Evolutionary conservation across 2,888 invertebrate genomes (phyloP).

Genomic region (Philhelius pedissequus): DNA sequence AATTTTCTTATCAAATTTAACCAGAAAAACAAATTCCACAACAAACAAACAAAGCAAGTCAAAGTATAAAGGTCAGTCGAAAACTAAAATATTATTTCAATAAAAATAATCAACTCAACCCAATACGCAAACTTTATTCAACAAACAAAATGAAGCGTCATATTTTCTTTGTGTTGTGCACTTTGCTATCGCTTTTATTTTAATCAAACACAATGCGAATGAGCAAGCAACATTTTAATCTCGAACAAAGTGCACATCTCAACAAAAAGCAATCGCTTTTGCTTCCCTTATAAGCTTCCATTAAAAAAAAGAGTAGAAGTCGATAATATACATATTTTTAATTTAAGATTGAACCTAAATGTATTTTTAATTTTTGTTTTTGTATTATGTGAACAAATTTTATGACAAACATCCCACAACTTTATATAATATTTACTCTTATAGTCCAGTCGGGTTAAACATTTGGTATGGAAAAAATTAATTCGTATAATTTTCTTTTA

Average conservation of each 20-base stretch:
- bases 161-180: slow-evolving; percentile 16
- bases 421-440: too few species aligned
- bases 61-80: slow-evolving; percentile 27
- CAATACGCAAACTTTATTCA: background rate
- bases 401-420: background rate
- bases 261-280: background rate
- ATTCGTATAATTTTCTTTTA: too few species aligned
- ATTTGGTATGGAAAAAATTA: too few species aligned
- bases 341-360: background rate
- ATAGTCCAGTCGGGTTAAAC: too few species aligned
- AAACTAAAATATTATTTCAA: background rate
- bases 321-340: background rate
- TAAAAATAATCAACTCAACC: background rate
- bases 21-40: background rate
- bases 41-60: background rate
- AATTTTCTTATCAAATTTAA: background rate
- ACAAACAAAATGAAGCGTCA: slow-evolving; percentile 16
- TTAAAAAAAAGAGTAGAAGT: background rate
- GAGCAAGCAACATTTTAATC: slow-evolving; percentile 15
- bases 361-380: background rate
- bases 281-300: background rate
- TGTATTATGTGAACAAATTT: background rate
- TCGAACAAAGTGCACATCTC: slow-evolving; percentile 21
- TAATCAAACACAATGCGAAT: background rate
- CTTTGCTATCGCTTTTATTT: background rate